These are phyloP conservation scores for Ctenoplectra terminalis DNA, from an alignment of 1,140 invertebrate genomes.

Conservation along the genomic window DNA sequence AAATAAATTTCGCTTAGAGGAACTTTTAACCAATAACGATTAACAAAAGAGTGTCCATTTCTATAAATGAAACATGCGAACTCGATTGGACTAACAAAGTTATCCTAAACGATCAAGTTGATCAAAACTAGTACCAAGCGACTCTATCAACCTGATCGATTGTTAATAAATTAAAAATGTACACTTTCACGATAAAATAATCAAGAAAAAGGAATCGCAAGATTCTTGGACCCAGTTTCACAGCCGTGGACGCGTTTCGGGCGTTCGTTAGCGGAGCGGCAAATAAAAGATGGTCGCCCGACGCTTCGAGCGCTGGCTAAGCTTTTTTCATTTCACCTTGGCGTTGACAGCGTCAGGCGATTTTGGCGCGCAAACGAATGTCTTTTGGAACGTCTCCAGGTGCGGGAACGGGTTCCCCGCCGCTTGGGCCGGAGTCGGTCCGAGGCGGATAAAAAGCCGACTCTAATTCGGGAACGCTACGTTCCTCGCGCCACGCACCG, in stretches of 20 bases:
- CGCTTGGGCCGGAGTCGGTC: conserved; percentile 23
- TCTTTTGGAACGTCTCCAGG: conserved; percentile 76
- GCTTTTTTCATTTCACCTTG: conserved; percentile 38
- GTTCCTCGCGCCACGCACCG: conserved; percentile 52
- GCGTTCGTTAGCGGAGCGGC: conserved; percentile 12
- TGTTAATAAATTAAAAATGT: not conserved
- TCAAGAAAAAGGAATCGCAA: not conserved
- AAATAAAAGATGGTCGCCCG: conserved; percentile 32
- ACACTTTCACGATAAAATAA: not conserved
- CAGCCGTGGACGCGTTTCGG: conserved; percentile 2
- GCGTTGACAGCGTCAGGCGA: conserved; percentile 66
- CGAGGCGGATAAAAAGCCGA: conserved; percentile 57
- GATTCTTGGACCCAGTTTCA: conserved; percentile 10
- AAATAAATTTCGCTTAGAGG: too few relatives aligned
- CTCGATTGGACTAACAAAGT: too few relatives aligned
- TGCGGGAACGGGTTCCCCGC: conserved; percentile 49
- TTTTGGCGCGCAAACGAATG: conserved; percentile 62
- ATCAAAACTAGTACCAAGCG: too few relatives aligned
- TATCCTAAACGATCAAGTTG: too few relatives aligned
- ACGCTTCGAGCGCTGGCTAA: conserved; percentile 4
- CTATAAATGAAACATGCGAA: too few relatives aligned
- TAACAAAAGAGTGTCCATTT: too few relatives aligned
- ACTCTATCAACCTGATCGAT: too few relatives aligned
- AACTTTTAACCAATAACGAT: too few relatives aligned
- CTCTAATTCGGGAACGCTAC: conserved; percentile 72